phyloP scores from a whole-genome alignment of 2,797 vertebrate species.

The Eulemur rubriventer region DNA sequence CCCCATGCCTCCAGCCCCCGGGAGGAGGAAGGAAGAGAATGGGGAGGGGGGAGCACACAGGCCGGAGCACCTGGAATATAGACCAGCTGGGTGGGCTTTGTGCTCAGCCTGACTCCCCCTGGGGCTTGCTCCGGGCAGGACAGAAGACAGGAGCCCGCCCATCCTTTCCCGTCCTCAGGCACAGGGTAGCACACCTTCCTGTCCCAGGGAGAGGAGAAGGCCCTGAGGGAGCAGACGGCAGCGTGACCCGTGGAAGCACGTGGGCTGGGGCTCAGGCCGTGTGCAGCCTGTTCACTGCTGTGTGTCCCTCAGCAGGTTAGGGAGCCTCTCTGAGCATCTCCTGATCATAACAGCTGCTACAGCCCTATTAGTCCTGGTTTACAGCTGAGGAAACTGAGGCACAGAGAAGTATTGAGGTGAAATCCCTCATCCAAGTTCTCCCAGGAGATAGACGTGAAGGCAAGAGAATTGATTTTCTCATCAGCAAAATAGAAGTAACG shows the following conservation, averaged over 20 bases:
- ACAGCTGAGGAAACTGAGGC: not conserved
- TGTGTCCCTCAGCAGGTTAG: not conserved
- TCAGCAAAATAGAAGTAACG: not conserved
- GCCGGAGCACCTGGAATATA: slow-evolving; percentile 36
- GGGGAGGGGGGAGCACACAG: not conserved
- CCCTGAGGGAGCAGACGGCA: not conserved
- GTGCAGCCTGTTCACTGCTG: not conserved
- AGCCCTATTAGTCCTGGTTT: not conserved
- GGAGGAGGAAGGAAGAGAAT: not conserved
- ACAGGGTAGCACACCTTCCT: not conserved
- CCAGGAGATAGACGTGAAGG: not conserved
- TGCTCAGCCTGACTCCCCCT: not conserved
- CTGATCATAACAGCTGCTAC: not conserved
- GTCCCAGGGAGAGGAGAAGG: not conserved
- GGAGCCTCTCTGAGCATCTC: not conserved
- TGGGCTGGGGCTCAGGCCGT: not conserved
- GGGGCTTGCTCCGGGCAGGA: not conserved
- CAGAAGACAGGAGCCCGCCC: not conserved
- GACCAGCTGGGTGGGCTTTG: not conserved
- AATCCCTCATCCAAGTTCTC: not conserved
- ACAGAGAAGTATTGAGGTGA: not conserved
- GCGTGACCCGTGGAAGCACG: fast-evolving
- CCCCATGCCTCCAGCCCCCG: not conserved
- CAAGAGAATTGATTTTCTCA: not conserved
- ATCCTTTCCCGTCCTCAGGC: not conserved